Evolutionary conservation across 2,113 vertebrate genomes (phyloP).

Genomic region (Mohoua ochrocephala): DNA sequence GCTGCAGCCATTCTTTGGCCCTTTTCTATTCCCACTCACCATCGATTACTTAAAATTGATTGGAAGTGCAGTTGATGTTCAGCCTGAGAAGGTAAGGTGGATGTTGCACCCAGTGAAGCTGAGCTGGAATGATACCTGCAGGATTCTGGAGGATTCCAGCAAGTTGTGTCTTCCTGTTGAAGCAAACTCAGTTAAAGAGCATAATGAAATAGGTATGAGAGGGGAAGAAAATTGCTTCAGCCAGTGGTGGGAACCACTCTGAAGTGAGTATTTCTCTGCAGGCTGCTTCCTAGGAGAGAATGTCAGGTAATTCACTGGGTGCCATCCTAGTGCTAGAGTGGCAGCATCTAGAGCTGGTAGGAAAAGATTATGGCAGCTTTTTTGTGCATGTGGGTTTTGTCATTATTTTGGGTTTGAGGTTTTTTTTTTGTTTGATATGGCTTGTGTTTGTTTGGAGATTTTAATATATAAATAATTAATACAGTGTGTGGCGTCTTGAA

Average conservation of each 20-base stretch:
- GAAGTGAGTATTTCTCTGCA: neutral
- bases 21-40: neutral
- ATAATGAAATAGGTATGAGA: neutral
- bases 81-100: neutral
- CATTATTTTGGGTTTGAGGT: neutral
- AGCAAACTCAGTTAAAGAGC: neutral
- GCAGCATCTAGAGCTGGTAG: neutral
- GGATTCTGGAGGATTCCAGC: neutral
- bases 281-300: neutral
- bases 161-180: neutral
- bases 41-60: neutral
- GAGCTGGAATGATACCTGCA: neutral
- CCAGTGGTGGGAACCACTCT: neutral
- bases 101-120: neutral
- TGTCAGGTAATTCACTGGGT: neutral
- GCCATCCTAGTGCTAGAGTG: neutral
- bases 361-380: neutral
- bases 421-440: neutral
- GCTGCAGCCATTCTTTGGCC: neutral
- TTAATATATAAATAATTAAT: neutral
- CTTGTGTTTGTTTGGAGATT: neutral
- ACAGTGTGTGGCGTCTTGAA: neutral
- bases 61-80: neutral
- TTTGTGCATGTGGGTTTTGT: too few species aligned
- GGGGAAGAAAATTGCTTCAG: neutral